Evolutionary conservation across 2,797 vertebrate species (phyloP).

Genomic region (Danio aesculapii): DNA sequence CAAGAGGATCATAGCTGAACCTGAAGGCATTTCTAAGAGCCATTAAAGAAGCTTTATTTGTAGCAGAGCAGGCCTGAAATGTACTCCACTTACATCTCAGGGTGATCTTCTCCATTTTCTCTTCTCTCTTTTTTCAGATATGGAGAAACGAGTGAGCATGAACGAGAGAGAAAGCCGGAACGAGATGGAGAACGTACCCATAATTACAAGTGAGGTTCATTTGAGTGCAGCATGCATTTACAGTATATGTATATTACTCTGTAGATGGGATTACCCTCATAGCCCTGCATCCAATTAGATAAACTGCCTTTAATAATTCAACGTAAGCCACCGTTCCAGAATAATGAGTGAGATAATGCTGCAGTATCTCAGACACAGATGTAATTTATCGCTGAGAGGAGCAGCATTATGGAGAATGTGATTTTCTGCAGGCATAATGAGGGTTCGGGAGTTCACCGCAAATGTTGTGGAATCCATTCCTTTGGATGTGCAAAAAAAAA

Average conservation of each 20-base stretch:
- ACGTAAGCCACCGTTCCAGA: conserved; percentile 66
- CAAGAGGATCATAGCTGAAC: conserved; percentile 8
- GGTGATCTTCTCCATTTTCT: neutral
- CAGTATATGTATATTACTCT: conserved; percentile 60
- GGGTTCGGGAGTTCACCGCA: conserved; percentile 79
- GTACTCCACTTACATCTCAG: conserved; percentile 14
- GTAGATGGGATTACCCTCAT: conserved; percentile 60
- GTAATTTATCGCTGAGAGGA: conserved; percentile 71
- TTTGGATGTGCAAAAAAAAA: conserved; percentile 38
- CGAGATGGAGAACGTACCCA: conserved; percentile 40
- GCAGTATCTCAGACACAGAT: conserved; percentile 71
- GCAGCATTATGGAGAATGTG: conserved; percentile 59
- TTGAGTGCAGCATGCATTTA: conserved; percentile 44
- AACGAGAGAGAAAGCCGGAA: conserved; percentile 49
- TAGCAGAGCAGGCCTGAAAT: conserved; percentile 23
- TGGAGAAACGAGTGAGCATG: conserved; percentile 20
- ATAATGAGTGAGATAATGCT: conserved; percentile 74
- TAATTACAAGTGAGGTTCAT: conserved; percentile 51
- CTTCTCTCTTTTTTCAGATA: conserved; percentile 15
- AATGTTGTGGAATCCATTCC: conserved; percentile 66
- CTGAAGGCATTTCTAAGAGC: conserved; percentile 7
- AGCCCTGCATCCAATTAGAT: conserved; percentile 74
- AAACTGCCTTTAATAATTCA: conserved; percentile 68
- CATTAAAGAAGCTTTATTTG: conserved; percentile 35
- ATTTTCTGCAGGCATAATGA: conserved; percentile 69